Conservation (phyloP, 2,888 invertebrate species). For the Drosophila parthenogenetica region DNA sequence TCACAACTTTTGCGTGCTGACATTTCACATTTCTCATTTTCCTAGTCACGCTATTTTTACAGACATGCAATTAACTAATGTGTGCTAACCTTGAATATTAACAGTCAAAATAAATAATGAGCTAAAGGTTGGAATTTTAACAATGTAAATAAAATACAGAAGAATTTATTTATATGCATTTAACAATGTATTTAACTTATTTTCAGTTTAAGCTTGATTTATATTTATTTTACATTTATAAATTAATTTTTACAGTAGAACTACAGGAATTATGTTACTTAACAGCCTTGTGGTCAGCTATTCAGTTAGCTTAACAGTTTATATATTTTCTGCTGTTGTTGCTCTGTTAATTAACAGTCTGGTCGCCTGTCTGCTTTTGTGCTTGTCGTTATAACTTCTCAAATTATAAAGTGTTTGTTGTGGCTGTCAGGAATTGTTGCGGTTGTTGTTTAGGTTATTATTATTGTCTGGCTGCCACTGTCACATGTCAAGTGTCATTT, state of each 20-base stretch:
- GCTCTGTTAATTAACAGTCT: slow-evolving; percentile 36
- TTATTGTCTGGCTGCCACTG: slow-evolving; percentile 69
- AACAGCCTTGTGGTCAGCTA: neutral
- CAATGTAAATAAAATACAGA: neutral
- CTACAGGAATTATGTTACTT: neutral
- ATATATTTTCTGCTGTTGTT: neutral
- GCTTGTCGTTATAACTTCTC: slow-evolving; percentile 25
- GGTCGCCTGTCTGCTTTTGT: neutral
- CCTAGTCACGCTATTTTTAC: slow-evolving; percentile 20
- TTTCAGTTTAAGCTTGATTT: neutral
- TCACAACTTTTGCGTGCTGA: slow-evolving; percentile 31
- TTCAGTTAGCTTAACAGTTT: neutral
- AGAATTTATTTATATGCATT: too few species aligned
- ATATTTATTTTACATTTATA: too few species aligned
- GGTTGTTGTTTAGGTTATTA: slow-evolving; percentile 25
- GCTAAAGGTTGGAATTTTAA: neutral
- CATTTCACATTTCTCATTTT: neutral
- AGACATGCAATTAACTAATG: slow-evolving; percentile 35
- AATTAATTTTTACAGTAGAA: too few species aligned
- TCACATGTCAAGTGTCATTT: slow-evolving; percentile 74
- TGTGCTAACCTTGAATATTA: slow-evolving; percentile 19
- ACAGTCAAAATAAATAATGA: neutral
- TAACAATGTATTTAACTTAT: neutral
- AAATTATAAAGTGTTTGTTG: slow-evolving; percentile 41
- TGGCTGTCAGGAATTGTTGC: slow-evolving; percentile 24